Evolutionary conservation across 2,888 invertebrate species (phyloP).

Genomic region (Myopa testacea): DNA sequence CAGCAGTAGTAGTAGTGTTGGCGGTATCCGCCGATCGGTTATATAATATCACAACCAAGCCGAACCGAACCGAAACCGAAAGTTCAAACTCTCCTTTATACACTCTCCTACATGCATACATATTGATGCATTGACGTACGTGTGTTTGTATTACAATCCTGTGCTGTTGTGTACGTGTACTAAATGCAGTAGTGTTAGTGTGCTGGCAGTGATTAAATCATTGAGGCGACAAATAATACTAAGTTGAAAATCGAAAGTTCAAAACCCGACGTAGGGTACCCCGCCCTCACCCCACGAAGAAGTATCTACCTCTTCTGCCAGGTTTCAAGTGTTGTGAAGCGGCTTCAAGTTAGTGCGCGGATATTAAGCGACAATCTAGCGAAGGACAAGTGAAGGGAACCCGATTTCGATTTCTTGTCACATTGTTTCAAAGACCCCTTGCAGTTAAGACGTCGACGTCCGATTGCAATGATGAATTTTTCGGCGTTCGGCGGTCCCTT

Average conservation of each 20-base stretch:
- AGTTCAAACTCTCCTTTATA: slow-evolving; percentile 39
- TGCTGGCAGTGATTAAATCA: slow-evolving; percentile 52
- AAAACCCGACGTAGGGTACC: background rate
- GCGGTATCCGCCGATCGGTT: slow-evolving; percentile 29
- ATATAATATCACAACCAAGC: background rate
- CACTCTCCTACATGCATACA: slow-evolving; percentile 10
- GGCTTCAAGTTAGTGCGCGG: background rate
- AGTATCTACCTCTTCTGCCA: background rate
- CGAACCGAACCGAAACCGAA: slow-evolving; percentile 37
- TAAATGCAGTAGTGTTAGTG: slow-evolving; percentile 34
- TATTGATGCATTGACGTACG: background rate
- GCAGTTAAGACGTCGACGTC: background rate
- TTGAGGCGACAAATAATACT: slow-evolving; percentile 20
- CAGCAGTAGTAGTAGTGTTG: slow-evolving; percentile 26
- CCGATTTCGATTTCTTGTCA: background rate
- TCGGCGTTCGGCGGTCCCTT: slow-evolving; percentile 69
- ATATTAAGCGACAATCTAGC: background rate
- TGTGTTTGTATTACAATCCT: background rate
- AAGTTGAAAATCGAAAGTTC: slow-evolving; percentile 38
- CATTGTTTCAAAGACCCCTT: no score
- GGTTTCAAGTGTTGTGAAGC: background rate
- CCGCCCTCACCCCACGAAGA: background rate
- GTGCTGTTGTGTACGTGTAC: slow-evolving; percentile 11
- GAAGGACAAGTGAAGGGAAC: background rate
- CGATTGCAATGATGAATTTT: slow-evolving; percentile 68